These are phyloP conservation scores for Tonatia bakeri DNA, from an alignment of 2,113 vertebrate species.

Conservation along the genomic window DNA sequence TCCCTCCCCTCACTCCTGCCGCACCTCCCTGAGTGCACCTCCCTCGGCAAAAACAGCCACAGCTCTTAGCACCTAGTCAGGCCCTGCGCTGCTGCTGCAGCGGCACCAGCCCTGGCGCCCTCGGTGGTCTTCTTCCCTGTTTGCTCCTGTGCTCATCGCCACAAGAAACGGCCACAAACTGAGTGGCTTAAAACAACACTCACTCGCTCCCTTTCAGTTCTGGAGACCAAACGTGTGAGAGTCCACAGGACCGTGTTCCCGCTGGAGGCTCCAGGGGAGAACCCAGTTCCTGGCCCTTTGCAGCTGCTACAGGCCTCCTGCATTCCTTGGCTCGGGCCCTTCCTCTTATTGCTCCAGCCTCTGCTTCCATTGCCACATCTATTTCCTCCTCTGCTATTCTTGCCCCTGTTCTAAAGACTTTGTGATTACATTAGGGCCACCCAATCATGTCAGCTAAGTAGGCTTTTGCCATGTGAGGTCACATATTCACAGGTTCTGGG, in stretches of 20 bases:
- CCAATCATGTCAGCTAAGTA: not conserved
- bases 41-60: not conserved
- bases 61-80: not conserved
- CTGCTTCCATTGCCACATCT: not conserved
- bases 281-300: not conserved
- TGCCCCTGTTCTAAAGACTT: not conserved
- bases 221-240: not conserved
- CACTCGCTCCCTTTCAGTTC: not conserved
- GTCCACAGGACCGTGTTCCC: not conserved
- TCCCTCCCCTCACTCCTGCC: not conserved
- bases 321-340: not conserved
- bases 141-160: too few species aligned
- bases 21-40: too few species aligned
- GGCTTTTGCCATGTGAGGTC: not conserved
- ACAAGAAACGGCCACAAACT: not conserved
- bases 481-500: not conserved
- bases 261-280: not conserved
- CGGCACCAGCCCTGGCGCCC: not conserved
- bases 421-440: not conserved
- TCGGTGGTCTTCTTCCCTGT: accelerated
- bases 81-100: accelerated
- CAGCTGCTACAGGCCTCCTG: not conserved
- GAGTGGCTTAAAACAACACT: not conserved
- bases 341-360: not conserved
- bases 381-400: not conserved